Evolutionary conservation across 1,140 invertebrate species (phyloP), one percentile per base, ranked within the genome.

Genomic region (Elymnias hypermnestra): DNA sequence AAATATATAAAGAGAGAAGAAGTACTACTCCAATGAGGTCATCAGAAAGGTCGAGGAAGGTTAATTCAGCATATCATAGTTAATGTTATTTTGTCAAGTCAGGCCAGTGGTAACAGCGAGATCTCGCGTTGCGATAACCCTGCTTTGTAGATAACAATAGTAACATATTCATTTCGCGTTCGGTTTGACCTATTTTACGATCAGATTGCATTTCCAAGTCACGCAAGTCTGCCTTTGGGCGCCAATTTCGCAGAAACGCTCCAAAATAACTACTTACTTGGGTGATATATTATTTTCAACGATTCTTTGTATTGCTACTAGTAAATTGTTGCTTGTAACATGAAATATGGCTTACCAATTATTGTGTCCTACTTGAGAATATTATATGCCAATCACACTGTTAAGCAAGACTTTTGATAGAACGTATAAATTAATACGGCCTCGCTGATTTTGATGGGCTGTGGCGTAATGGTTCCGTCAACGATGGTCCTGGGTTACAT

Each of bases 181-280:
- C 38, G 23, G 49, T 40, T 43, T 45, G 49, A 52, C 42, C 49
- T 14, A 52, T 52, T 45, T 52, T 41, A 44, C 28, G 21, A 52
- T 52, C 49, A 45, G 49, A 41, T 52, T 52, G 49, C 37, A 40
- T 25, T 40, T 40, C 38, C 28, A 33, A 51, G 45, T 52, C 50
- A 40, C 48, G 39, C 48, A 29, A 45, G 28, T 25, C 33, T 44
- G 49, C 39, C 46, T 52, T 40, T 25, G 43, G 44, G 49, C 35
- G 37, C 37, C 29, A 45, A 57, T 51, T 57, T 33, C 38, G 38
- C 41, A 40, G 33, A 57, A 57, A 25, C 35, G 26, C 21, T 43
- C 21, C 9, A 26, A 44, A 36, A 13, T 44, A 35, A 33, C 5
- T 23, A 44, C 12, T 13, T 25, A 19, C 9, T 15, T 15, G 13